Evolutionary conservation across 2,113 vertebrate genomes (phyloP).

Genomic region (Merops nubicus): DNA sequence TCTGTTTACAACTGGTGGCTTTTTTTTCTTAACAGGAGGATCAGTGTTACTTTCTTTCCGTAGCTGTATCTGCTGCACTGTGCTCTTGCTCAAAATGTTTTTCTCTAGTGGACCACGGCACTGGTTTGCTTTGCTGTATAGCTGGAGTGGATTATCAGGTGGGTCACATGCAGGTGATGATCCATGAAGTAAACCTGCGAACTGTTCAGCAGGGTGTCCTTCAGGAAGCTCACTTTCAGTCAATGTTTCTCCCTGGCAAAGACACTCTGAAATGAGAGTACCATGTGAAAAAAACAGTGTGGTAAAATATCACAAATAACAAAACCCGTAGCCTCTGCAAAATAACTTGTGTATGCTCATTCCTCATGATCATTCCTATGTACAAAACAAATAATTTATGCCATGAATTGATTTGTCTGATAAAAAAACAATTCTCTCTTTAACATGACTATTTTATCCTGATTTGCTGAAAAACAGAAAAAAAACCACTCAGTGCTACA

Average conservation of each 20-base stretch:
- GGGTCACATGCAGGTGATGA: conserved; percentile 93
- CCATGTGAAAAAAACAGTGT: not conserved
- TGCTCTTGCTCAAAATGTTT: conserved; percentile 72
- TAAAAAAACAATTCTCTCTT: not conserved
- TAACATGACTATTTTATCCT: not conserved
- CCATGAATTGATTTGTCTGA: not conserved
- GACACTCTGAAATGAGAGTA: conserved; percentile 66
- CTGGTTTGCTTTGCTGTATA: conserved; percentile 81
- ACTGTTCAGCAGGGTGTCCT: conserved; percentile 88
- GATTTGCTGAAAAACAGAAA: not conserved
- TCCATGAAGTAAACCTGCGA: conserved; percentile 94
- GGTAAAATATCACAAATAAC: not conserved
- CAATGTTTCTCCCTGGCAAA: conserved; percentile 62
- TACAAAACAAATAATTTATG: not conserved
- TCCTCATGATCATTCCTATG: not conserved
- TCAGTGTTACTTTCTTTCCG: conserved; percentile 63
- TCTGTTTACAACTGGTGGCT: conserved; percentile 91
- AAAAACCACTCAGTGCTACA: not conserved
- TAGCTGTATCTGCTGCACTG: conserved; percentile 57
- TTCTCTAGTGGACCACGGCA: conserved; percentile 50
- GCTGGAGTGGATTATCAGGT: conserved; percentile 90
- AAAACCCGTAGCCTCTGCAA: not conserved
- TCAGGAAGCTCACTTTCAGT: conserved; percentile 81
- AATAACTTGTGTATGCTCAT: not conserved
- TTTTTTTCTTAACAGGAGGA: conserved; percentile 78